phyloP scores from a whole-genome alignment of 2,113 vertebrate genomes.

The Ctenomys sociabilis region DNA sequence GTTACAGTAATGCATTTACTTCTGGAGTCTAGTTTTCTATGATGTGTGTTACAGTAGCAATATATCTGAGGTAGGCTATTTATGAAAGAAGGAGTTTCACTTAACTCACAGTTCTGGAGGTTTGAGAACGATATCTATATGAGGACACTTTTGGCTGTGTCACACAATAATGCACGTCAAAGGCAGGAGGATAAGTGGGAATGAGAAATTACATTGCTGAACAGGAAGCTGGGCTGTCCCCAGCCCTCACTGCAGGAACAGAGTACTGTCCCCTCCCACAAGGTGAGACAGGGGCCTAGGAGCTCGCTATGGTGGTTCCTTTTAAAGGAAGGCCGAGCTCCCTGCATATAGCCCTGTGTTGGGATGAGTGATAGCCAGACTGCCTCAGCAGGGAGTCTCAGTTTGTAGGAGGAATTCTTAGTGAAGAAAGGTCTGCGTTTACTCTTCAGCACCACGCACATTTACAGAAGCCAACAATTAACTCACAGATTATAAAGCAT shows the following conservation, averaged over 20 bases:
- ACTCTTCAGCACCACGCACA: background rate
- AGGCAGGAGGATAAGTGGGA: background rate
- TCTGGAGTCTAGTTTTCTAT: background rate
- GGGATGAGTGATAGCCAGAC: background rate
- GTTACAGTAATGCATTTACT: background rate
- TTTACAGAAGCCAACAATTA: background rate
- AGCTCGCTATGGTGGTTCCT: background rate
- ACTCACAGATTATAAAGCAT: background rate
- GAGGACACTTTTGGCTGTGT: background rate
- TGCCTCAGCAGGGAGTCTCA: background rate
- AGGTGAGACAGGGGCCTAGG: background rate
- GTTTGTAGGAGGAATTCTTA: slow-evolving; percentile 35
- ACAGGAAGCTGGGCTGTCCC: background rate
- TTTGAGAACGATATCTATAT: background rate
- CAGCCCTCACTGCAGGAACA: background rate
- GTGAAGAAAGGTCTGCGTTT: background rate
- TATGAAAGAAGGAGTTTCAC: background rate
- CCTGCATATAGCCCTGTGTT: background rate
- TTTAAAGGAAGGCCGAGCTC: background rate
- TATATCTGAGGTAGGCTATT: background rate
- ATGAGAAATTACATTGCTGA: background rate
- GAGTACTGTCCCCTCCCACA: background rate
- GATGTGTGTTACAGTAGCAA: background rate
- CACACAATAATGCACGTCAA: background rate
- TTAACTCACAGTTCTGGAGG: background rate